Base-by-base conservation (phyloP, 2,888 invertebrate species). In the Latrodectus elegans region DNA sequence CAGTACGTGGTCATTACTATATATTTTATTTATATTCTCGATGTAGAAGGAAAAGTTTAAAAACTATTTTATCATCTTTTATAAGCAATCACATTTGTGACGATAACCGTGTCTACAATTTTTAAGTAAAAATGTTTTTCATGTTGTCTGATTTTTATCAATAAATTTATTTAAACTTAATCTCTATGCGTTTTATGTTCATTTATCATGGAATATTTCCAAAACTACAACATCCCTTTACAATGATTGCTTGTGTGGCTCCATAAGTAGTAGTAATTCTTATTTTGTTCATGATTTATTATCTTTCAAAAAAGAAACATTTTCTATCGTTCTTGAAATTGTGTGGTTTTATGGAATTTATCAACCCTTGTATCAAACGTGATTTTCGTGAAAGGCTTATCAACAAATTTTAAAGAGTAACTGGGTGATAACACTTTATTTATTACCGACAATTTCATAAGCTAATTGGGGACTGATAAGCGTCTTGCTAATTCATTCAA, bases 271-370 rank as follows among this genome's bases (percentile, higher is more conserved):
- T 64, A 12, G 10, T 38, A 76, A 65, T 10, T 14, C 11, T 9
- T 76, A 55, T 65, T 65, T 38, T 17, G 11, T 76, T 9, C 49
- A 8, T 60, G 9, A 38, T 51, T 67, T 67, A 26, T 22, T 52
- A 68, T 38, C 49, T 53, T 70, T 12, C 15, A 6, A 6, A 38
- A 38, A 38, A n/a, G 15, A 55, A 9, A 14, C 38, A 8, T 49
- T 64, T 26, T 26, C 51, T n/a, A 26, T 76, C 6, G 12, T 51
- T 0, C 65, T 12, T 11, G 49, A 67, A 15, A 65, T 68, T 8
- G 38, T 68, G 14, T 78, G 78, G 68, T 78, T 65, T 68, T 53
- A 68, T 53, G 17, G 68, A 14, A 38, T 64, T 64, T 15, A 76
- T 76, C 2, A 76, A 38, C 1, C 15, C 8, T 14, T 77, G 22